phyloP scores from a whole-genome alignment of 2,797 vertebrate species.

The Brachyalestes nurse region DNA sequence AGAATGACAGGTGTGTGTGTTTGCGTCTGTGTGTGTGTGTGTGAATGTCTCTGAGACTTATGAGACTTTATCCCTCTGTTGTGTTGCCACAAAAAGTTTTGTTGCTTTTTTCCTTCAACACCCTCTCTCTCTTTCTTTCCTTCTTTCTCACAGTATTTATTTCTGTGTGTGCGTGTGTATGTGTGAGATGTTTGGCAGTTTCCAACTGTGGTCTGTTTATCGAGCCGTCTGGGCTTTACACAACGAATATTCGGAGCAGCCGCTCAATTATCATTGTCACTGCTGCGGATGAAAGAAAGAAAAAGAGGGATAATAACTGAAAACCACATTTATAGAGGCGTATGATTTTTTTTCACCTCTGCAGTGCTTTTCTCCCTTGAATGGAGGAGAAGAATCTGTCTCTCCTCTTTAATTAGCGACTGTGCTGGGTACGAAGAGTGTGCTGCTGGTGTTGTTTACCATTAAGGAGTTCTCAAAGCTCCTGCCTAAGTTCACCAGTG shows the following conservation, averaged over 20 bases:
- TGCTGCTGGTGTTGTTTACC: conserved; percentile 47
- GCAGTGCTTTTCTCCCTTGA: conserved; percentile 29
- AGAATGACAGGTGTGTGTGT: neutral
- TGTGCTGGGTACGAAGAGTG: conserved; percentile 30
- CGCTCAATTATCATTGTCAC: conserved; percentile 55
- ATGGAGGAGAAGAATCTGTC: conserved; percentile 36
- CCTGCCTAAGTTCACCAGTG: conserved; percentile 42
- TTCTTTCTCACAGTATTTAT: conserved; percentile 9
- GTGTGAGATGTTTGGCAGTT: conserved; percentile 55
- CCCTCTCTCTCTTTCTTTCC: neutral
- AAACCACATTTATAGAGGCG: conserved; percentile 39
- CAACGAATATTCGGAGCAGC: conserved; percentile 55
- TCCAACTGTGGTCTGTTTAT: conserved; percentile 66
- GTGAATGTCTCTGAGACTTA: neutral
- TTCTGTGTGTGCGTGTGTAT: conserved; percentile 14
- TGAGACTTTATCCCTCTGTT: too few species aligned
- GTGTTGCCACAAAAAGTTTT: neutral
- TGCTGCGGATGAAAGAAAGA: conserved; percentile 42
- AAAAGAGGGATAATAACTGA: conserved; percentile 39
- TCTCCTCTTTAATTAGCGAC: conserved; percentile 45
- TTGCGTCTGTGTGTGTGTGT: neutral
- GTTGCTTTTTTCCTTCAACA: neutral
- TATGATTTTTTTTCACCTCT: conserved; percentile 37
- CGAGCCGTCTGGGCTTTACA: conserved; percentile 45
- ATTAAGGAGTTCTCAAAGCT: conserved; percentile 47